A percentile compares a stretch with the other conserved stretches of the same genome.
Conservation (phyloP, 2,888 invertebrate species). For the Lagria hirta region DNA sequence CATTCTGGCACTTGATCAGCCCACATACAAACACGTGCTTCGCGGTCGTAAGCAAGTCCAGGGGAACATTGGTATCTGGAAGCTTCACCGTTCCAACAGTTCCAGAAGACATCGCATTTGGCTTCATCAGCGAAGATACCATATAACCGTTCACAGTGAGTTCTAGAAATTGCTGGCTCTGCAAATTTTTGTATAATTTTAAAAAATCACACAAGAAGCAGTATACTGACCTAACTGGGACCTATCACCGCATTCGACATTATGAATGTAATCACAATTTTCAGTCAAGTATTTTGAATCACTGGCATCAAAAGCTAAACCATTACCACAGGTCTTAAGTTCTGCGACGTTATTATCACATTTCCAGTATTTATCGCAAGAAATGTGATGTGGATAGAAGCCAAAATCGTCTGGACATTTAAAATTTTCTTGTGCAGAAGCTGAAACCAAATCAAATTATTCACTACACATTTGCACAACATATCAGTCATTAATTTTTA, state of each 20-base stretch:
- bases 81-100: constrained; percentile 95
- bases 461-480: constrained; percentile 1
- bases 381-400: constrained; percentile 86
- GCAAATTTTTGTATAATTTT: constrained; percentile 30
- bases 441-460: constrained; percentile 51
- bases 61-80: constrained; percentile 94
- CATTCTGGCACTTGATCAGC: constrained; percentile 93
- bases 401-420: constrained; percentile 94
- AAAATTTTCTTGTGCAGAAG: constrained; percentile 78
- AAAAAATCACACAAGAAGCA: constrained; percentile 6
- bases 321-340: constrained; percentile 91
- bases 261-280: constrained; percentile 94
- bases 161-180: constrained; percentile 83
- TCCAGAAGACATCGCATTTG: constrained; percentile 94
- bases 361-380: constrained; percentile 95
- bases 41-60: constrained; percentile 90
- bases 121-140: constrained; percentile 88
- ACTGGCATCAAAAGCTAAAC: constrained; percentile 85
- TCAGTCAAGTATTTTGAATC: constrained; percentile 90
- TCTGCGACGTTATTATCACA: constrained; percentile 88
- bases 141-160: constrained; percentile 84
- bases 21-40: constrained; percentile 95
- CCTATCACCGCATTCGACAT: constrained; percentile 90
- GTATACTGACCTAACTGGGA: constrained; percentile 72
- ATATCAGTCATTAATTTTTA: not conserved